These are phyloP conservation scores for Drosophila arizonae DNA, from an alignment of 1,140 invertebrate species.

Conservation along the genomic window DNA sequence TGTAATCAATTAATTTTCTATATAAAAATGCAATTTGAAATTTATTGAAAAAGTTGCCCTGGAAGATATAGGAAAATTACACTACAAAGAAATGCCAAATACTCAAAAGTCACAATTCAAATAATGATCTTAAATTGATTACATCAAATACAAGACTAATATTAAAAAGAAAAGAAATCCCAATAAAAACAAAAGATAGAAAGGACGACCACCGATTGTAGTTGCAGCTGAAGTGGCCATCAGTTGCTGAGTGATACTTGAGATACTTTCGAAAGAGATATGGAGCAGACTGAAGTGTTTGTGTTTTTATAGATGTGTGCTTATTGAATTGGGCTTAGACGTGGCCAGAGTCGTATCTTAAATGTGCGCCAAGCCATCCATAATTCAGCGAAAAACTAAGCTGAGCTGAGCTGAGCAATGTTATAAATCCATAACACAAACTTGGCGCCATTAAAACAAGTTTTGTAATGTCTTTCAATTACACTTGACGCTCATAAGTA, in stretches of 20 bases:
- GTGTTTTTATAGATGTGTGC: constrained; percentile 5
- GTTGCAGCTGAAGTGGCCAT: constrained; percentile 2
- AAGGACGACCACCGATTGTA: background rate
- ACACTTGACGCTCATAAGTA: constrained; percentile 78
- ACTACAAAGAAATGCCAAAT: no score
- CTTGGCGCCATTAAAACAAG: constrained; percentile 72
- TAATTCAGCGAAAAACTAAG: constrained; percentile 38
- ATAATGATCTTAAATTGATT: no score
- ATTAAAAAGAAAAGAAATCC: no score
- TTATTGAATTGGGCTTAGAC: constrained; percentile 8
- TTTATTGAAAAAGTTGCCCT: no score
- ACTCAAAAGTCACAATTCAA: no score
- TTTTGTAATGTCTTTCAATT: constrained; percentile 79
- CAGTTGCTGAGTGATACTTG: background rate
- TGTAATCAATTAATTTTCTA: no score
- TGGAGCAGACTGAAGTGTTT: constrained; percentile 1
- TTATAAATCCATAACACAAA: constrained; percentile 75
- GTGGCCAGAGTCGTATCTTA: background rate
- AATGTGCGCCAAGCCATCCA: constrained; percentile 41
- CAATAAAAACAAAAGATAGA: no score
- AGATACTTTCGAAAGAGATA: background rate
- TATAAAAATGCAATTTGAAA: no score
- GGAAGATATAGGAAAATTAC: no score
- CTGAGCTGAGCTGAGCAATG: constrained; percentile 18
- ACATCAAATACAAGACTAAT: no score